phyloP scores from a whole-genome alignment of 2,113 vertebrate species.

The Picathartes gymnocephalus region DNA sequence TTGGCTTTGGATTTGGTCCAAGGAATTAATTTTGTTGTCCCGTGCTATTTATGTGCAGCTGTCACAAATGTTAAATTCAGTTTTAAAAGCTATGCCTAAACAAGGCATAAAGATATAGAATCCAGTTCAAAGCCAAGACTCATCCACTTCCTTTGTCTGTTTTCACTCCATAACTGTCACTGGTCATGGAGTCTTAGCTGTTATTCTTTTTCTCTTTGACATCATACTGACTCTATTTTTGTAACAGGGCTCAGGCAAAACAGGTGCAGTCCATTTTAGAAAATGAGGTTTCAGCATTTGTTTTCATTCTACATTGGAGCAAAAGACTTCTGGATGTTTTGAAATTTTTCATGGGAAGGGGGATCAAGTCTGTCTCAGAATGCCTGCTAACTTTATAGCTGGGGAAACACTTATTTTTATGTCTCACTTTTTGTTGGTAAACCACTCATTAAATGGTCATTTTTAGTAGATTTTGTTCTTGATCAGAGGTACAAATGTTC shows the following conservation, averaged over 20 bases:
- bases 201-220: not conserved
- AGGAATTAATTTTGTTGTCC: not conserved
- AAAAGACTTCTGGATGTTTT: not conserved
- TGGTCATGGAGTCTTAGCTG: not conserved
- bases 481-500: not conserved
- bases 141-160: not conserved
- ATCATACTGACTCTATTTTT: not conserved
- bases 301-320: not conserved
- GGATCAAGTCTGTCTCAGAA: not conserved
- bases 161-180: not conserved
- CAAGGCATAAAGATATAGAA: not conserved
- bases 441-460: not conserved
- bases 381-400: not conserved
- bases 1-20: not conserved
- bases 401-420: not conserved
- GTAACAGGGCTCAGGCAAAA: not conserved
- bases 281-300: not conserved
- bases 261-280: not conserved
- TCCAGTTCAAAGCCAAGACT: not conserved
- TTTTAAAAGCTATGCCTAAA: not conserved
- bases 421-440: not conserved
- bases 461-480: not conserved
- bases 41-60: not conserved
- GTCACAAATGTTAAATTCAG: not conserved
- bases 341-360: not conserved